These are phyloP conservation scores for Scolopax mira DNA, from an alignment of 2,113 vertebrate genomes.

Conservation along the genomic window DNA sequence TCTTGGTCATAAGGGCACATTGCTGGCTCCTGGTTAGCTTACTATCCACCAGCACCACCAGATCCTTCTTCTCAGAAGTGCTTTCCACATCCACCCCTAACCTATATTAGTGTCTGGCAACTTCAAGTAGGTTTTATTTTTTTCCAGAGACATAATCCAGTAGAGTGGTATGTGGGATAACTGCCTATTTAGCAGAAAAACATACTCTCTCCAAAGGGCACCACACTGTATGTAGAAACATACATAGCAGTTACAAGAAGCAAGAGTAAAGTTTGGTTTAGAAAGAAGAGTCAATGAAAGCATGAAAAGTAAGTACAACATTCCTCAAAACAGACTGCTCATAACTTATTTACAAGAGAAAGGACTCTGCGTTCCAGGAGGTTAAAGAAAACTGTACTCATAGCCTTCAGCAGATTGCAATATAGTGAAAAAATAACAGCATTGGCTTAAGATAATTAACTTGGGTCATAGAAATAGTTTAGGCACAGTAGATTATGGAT, in stretches of 20 bases:
- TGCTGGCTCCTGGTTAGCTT: no score
- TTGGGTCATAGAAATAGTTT: not conserved
- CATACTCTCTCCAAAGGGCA: not conserved
- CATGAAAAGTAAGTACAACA: not conserved
- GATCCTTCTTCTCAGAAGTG: no score
- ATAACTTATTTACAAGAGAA: not conserved
- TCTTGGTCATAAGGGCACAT: no score
- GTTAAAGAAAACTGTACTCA: not conserved
- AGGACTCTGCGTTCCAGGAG: not conserved
- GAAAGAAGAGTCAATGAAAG: not conserved
- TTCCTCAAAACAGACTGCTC: not conserved
- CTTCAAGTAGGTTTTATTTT: not conserved
- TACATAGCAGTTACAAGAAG: not conserved
- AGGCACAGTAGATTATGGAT: not conserved
- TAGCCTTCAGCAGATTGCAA: not conserved
- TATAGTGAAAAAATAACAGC: slow-evolving; percentile 26
- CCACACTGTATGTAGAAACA: not conserved
- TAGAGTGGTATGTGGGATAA: not conserved
- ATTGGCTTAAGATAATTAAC: not conserved
- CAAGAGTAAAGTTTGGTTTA: not conserved
- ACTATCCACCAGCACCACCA: no score
- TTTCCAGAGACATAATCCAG: not conserved
- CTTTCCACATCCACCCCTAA: no score
- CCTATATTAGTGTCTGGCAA: no score
- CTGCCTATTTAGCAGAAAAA: not conserved